Evolutionary conservation across 1,140 invertebrate species (phyloP).

Genomic region (Stegodyphus dumicola): DNA sequence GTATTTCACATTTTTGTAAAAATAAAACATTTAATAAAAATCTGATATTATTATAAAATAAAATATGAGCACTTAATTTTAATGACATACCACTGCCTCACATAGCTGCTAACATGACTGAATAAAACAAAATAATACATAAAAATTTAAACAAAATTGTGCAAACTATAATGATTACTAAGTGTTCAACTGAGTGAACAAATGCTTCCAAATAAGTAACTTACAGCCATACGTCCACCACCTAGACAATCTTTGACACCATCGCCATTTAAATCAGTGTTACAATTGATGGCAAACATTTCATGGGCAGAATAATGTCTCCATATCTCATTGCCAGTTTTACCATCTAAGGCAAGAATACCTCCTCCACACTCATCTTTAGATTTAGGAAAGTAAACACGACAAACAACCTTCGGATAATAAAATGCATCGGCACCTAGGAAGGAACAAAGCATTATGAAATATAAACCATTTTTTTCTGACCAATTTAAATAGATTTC

Average conservation of each 20-base stretch:
- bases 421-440: slow-evolving; percentile 71
- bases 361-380: slow-evolving; percentile 77
- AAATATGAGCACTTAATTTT: no score
- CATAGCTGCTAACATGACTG: no score
- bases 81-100: no score
- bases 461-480: not conserved
- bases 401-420: slow-evolving; percentile 72
- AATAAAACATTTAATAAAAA: no score
- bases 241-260: slow-evolving; percentile 79
- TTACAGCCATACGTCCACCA: slow-evolving; percentile 71
- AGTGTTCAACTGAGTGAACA: no score
- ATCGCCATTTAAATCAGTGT: slow-evolving; percentile 79
- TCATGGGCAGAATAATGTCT: slow-evolving; percentile 79
- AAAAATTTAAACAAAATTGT: no score
- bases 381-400: slow-evolving; percentile 75
- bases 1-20: no score
- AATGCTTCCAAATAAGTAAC: slow-evolving; percentile 1
- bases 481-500: no score
- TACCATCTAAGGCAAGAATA: slow-evolving; percentile 80
- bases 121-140: no score
- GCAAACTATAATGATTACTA: no score
- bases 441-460: not conserved
- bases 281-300: slow-evolving; percentile 81
- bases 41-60: no score
- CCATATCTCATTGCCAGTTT: slow-evolving; percentile 80